Percentiles rank a stretch among this genome's conserved stretches.
phyloP scores from a whole-genome alignment of 2,113 vertebrate genomes.

The Cephalopterus ornatus region DNA sequence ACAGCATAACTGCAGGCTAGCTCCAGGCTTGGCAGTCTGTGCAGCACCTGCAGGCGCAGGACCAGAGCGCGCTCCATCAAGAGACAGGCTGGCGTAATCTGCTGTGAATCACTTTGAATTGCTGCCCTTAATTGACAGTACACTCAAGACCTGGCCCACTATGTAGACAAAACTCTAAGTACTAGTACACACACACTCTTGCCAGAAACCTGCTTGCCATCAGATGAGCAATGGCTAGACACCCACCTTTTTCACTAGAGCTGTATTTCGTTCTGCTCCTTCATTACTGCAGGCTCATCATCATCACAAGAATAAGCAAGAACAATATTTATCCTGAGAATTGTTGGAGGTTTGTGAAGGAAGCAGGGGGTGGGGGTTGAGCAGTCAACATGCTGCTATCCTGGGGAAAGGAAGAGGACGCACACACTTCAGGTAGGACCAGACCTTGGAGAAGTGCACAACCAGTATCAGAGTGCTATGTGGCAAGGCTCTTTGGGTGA shows the following conservation, averaged over 20 bases:
- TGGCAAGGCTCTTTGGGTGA: not conserved
- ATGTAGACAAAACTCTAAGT: constrained; percentile 42
- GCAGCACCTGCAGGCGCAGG: constrained; percentile 65
- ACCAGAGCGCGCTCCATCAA: constrained; percentile 59
- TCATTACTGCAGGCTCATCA: not conserved
- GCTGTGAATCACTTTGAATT: constrained; percentile 69
- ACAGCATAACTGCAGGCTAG: constrained; percentile 76
- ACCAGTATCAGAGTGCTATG: not conserved
- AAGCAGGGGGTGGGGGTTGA: not conserved
- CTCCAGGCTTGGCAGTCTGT: constrained; percentile 72
- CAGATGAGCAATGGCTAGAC: constrained; percentile 34
- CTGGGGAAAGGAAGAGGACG: not conserved
- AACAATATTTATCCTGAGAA: not conserved
- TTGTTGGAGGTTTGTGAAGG: not conserved
- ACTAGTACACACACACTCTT: not conserved
- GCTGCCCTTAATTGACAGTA: constrained; percentile 70
- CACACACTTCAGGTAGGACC: not conserved
- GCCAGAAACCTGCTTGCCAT: constrained; percentile 59
- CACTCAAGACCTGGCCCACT: constrained; percentile 53
- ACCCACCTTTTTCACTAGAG: not conserved
- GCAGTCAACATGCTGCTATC: not conserved
- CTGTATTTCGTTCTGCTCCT: not conserved
- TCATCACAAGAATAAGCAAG: not conserved
- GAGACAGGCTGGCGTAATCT: constrained; percentile 57
- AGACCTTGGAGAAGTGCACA: not conserved